Percentiles rank a stretch among this genome's conserved stretches.
Conservation (phyloP, 2,888 invertebrate genomes). For the Catocala fraxini region DNA sequence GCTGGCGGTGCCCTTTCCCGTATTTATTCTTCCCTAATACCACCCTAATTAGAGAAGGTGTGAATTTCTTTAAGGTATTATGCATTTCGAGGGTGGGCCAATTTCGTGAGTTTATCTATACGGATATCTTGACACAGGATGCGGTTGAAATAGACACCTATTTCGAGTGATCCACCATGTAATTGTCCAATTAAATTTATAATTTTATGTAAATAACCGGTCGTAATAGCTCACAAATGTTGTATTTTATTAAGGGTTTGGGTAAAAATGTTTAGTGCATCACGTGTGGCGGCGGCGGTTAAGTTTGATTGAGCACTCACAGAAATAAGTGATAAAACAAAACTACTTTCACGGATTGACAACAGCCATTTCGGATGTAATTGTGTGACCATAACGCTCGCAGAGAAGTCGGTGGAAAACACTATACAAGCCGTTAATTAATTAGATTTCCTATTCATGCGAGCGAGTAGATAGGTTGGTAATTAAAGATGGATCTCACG, state of each 20-base stretch:
- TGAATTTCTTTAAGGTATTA: constrained; percentile 80
- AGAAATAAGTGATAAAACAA: constrained; percentile 17
- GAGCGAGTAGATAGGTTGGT: constrained; percentile 49
- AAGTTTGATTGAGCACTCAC: constrained; percentile 18
- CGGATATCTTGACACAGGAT: constrained; percentile 77
- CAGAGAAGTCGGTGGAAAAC: constrained; percentile 39
- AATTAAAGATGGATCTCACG: constrained; percentile 72
- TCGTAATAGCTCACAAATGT: constrained; percentile 52
- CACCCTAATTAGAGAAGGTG: constrained; percentile 84
- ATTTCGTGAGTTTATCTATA: constrained; percentile 69
- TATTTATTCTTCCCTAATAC: constrained; percentile 81
- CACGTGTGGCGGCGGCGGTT: constrained; percentile 14
- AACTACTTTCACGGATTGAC: constrained; percentile 6
- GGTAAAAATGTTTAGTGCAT: constrained; percentile 49
- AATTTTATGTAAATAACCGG: constrained; percentile 80
- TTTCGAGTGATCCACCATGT: constrained; percentile 73
- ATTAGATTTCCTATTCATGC: constrained; percentile 69
- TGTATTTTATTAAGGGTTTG: constrained; percentile 38
- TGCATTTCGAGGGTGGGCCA: constrained; percentile 79
- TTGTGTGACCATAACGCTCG: constrained; percentile 25
- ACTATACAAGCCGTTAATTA: constrained; percentile 63
- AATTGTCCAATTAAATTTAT: constrained; percentile 84
- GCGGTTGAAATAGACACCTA: constrained; percentile 74
- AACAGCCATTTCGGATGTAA: constrained; percentile 19
- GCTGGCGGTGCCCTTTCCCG: constrained; percentile 64